Conservation (phyloP, 2,113 vertebrate species). For the Gymnocephalus cernua region DNA sequence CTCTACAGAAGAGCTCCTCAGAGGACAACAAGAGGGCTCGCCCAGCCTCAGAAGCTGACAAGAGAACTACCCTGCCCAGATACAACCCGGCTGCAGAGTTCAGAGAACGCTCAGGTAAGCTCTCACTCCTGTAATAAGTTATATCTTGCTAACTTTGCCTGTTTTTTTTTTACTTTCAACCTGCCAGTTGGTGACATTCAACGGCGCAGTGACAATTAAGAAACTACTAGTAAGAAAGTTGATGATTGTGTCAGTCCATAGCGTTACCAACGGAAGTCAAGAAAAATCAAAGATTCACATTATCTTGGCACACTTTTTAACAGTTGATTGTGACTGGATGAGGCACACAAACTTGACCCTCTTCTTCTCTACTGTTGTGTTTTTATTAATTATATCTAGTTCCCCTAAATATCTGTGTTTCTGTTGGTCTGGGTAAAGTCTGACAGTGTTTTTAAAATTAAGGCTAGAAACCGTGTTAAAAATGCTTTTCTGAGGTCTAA, state of each 20-base stretch:
- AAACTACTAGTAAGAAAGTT: neutral
- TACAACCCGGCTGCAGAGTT: conserved; percentile 76
- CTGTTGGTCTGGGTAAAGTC: neutral
- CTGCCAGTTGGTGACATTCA: neutral
- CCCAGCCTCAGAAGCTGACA: conserved; percentile 81
- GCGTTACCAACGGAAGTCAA: neutral
- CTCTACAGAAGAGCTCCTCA: conserved; percentile 69
- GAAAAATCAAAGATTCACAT: neutral
- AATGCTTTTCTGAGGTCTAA: no score
- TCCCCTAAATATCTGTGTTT: neutral
- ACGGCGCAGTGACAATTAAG: neutral
- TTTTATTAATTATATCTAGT: no score
- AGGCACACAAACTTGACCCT: neutral
- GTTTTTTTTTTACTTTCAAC: neutral
- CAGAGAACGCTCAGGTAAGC: conserved; percentile 80
- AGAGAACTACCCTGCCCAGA: conserved; percentile 81
- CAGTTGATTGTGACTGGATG: neutral
- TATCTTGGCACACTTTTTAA: neutral
- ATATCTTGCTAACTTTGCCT: neutral
- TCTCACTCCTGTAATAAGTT: neutral
- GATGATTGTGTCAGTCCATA: no score
- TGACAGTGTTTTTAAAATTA: no score
- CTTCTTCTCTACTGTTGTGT: neutral
- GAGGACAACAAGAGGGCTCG: conserved; percentile 70
- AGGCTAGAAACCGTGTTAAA: no score